These are phyloP conservation scores for Aythya baeri DNA, from an alignment of 2,113 vertebrate species.

Conservation along the genomic window DNA sequence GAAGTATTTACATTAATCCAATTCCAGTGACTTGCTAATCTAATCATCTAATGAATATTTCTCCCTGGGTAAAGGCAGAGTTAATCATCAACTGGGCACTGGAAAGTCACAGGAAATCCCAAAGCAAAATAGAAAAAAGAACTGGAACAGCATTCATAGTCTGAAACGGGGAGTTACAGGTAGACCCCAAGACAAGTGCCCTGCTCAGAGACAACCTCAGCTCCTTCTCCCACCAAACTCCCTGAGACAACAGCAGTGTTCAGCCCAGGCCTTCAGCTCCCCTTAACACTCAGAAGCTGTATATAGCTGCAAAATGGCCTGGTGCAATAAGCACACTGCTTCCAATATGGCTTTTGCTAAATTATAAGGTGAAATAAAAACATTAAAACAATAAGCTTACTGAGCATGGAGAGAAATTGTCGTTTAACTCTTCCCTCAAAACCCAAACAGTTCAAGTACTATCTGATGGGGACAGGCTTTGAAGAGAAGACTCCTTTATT, in stretches of 20 bases:
- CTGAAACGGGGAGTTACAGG: not conserved
- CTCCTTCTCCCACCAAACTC: not conserved
- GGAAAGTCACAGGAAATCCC: constrained; percentile 47
- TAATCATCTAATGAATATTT: constrained; percentile 69
- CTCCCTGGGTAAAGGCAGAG: constrained; percentile 35
- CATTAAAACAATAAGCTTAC: not conserved
- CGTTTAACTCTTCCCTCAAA: not conserved
- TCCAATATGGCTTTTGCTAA: not conserved
- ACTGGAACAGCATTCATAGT: not conserved
- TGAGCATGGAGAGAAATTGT: not conserved
- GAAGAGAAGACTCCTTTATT: not conserved
- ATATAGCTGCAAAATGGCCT: not conserved
- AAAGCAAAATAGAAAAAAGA: not conserved
- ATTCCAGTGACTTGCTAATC: constrained; percentile 65
- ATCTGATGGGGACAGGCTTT: not conserved
- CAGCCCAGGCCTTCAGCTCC: not conserved
- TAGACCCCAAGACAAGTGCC: not conserved
- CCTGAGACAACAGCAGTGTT: not conserved
- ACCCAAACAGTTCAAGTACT: not conserved
- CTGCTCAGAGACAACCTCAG: not conserved
- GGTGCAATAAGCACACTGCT: not conserved
- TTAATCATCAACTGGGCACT: constrained; percentile 47
- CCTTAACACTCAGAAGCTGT: not conserved
- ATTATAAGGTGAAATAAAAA: not conserved
- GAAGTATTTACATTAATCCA: constrained; percentile 68